Conservation (phyloP, 1,140 invertebrate species). For the Limonius californicus region DNA sequence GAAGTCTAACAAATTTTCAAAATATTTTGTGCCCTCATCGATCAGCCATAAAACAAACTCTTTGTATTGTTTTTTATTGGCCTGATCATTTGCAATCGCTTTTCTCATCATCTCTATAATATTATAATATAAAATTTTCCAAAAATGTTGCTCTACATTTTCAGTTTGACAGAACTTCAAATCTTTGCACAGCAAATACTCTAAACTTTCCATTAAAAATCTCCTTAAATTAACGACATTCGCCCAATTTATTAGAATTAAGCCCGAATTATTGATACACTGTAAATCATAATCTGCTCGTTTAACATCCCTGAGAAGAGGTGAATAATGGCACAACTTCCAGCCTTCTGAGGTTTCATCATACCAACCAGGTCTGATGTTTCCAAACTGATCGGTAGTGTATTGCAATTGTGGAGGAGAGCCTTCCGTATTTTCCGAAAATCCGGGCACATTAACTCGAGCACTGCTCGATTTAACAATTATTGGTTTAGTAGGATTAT, state of each 20-base stretch:
- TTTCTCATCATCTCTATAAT: conserved; percentile 80
- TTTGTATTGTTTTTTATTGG: conserved; percentile 59
- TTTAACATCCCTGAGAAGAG: conserved; percentile 54
- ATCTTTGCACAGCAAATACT: conserved; percentile 72
- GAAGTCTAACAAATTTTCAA: conserved; percentile 68
- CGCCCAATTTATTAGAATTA: conserved; percentile 50
- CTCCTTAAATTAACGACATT: conserved; percentile 50
- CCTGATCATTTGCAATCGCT: conserved; percentile 48
- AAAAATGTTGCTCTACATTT: conserved; percentile 86
- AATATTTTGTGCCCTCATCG: conserved; percentile 76
- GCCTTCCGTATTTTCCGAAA: conserved; percentile 35
- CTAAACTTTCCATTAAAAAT: conserved; percentile 68
- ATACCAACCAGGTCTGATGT: conserved; percentile 53
- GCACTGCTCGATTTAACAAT: conserved; percentile 53
- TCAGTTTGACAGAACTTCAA: conserved; percentile 84
- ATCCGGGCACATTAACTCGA: conserved; percentile 42
- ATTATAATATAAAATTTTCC: conserved; percentile 90
- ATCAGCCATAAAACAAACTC: conserved; percentile 69
- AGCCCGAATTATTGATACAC: conserved; percentile 51
- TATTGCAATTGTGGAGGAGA: conserved; percentile 36
- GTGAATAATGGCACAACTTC: conserved; percentile 50
- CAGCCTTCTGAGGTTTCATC: conserved; percentile 54
- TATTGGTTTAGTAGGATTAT: conserved; percentile 67
- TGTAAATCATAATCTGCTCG: conserved; percentile 55
- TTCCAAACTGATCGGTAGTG: conserved; percentile 51